Conservation (phyloP, 2,888 invertebrate species). For the Chirona hameri region DNA sequence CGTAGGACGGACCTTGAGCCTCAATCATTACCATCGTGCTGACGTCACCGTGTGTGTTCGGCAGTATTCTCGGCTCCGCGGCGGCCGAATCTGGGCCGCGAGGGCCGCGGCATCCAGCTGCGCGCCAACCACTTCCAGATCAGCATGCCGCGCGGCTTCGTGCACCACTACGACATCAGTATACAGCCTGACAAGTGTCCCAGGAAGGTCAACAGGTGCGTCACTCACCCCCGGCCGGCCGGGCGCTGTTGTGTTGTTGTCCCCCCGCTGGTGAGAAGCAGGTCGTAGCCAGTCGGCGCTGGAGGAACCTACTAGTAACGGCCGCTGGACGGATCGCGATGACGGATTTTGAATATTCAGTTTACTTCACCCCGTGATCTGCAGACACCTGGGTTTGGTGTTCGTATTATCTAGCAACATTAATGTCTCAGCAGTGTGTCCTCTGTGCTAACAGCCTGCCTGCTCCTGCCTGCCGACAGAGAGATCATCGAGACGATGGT, state of each 20-base stretch:
- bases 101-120: slow-evolving; percentile 92
- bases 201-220: slow-evolving; percentile 71
- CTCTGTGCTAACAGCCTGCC: no score
- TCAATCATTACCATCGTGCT: no score
- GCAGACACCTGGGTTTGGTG: no score
- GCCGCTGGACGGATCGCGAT: no score
- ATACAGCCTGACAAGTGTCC: slow-evolving; percentile 99
- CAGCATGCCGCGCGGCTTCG: slow-evolving; percentile 95
- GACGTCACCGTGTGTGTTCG: not conserved
- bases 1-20: no score
- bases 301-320: no score
- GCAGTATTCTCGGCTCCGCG: slow-evolving; percentile 89
- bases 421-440: no score
- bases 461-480: slow-evolving; percentile 63
- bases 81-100: slow-evolving; percentile 92
- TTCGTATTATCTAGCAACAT: not conserved
- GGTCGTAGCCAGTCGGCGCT: no score
- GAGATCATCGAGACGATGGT: slow-evolving; percentile 99
- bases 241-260: no score
- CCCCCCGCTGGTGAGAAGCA: no score
- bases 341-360: no score
- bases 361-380: no score
- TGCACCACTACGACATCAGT: slow-evolving; percentile 98
- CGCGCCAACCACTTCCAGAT: slow-evolving; percentile 99
- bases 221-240: not conserved